Evolutionary conservation across 2,113 vertebrate species (phyloP), one percentile per base, ranked within the genome.

Genomic region (Lophotis ruficrista): DNA sequence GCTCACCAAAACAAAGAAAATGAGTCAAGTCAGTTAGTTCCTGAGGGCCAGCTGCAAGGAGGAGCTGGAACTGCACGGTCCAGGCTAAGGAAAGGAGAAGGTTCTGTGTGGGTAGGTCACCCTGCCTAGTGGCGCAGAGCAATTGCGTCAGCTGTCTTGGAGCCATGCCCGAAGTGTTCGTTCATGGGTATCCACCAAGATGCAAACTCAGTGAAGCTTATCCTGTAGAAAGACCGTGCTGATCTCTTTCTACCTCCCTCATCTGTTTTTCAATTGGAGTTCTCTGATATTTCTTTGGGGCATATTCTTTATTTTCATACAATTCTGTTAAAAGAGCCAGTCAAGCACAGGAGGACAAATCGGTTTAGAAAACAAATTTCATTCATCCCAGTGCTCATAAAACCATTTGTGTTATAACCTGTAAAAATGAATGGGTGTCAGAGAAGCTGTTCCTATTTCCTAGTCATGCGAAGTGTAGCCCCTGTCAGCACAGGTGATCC

Each of bases 391-490:
- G 12, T 61, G 73, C 45, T 89, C 41, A 35, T 85, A 91, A 96
- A 94, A 60, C 57, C 27, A 78, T 93, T 93, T 84, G 38, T 84
- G 73, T 82, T 96, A 72, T 60, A 95, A 76, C 57, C 65, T 89
- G 22, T 57, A 85, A 79, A 89, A 96, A 85, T 79, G 66, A 84
- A 72, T 87, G 81, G 43, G 72, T 95, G 48, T 48, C 57, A 79
- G 83, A 84, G 81, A 87, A 94, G 30, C 77, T 85, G 18, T 91
- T 96, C 56, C 61, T 87, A 23, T 89, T 96, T 97, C 65, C 48
- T 89, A 75, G 61, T 76, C 57, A 41, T 69, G 70, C 41, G 6
- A 69, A 89, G 38, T 68, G 31, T 75, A 76, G 84, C 45, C 22
- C 2, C 81, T 91, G 65, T 64, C 89, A 94, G 78, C n/a, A 18